Percentiles rank a stretch among this genome's conserved stretches.
phyloP scores from a whole-genome alignment of 1,140 invertebrate species.

The Apis dorsata region DNA sequence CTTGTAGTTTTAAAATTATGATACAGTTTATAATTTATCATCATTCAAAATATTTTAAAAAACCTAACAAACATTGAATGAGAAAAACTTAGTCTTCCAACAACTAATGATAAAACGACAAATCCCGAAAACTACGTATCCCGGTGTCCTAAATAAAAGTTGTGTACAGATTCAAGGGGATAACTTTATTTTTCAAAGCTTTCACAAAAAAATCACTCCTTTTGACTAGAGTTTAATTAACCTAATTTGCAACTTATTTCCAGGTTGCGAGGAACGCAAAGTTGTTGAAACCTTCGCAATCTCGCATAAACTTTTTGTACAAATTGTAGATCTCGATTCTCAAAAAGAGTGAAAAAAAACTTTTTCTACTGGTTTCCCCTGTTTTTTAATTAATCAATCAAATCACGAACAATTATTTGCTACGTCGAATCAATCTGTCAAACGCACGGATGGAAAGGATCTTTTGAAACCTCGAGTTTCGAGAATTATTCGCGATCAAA shows the following conservation, averaged over 20 bases:
- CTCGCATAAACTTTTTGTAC: not conserved
- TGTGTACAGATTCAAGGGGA: not conserved
- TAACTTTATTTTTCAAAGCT: not conserved
- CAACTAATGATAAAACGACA: not conserved
- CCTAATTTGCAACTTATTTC: conserved; percentile 27
- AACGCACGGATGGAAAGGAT: not conserved
- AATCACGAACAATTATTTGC: not conserved
- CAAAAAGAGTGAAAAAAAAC: not conserved
- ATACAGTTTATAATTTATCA: too few relatives aligned
- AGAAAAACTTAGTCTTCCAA: too few relatives aligned
- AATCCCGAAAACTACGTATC: not conserved
- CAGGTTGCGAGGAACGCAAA: not conserved
- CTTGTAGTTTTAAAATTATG: too few relatives aligned
- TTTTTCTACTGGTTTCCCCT: too few relatives aligned
- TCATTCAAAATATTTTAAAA: not conserved
- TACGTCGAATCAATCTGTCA: not conserved
- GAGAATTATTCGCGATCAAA: not conserved
- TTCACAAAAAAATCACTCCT: not conserved
- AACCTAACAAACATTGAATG: not conserved
- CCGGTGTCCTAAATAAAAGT: not conserved
- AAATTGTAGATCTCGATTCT: not conserved
- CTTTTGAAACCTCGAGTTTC: not conserved
- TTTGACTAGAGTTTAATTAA: conserved; percentile 11
- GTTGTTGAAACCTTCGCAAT: not conserved
- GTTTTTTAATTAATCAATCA: not conserved